These are phyloP conservation scores for Climacteris rufus DNA, from an alignment of 2,113 vertebrate species.

Conservation along the genomic window DNA sequence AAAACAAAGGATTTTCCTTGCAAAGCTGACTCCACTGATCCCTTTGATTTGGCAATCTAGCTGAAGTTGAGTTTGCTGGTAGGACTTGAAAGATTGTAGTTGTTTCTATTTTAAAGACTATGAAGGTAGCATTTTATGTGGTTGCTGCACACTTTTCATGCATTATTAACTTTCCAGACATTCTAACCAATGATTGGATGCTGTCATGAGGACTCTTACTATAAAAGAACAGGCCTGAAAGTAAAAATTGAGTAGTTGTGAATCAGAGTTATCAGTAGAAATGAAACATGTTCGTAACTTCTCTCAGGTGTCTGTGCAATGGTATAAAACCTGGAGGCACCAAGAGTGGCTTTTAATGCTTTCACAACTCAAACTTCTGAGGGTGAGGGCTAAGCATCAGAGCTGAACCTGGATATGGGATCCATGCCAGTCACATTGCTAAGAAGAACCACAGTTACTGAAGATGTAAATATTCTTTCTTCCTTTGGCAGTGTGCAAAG, in stretches of 20 bases:
- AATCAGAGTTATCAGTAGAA: background rate
- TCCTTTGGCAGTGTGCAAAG: background rate
- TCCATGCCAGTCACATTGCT: background rate
- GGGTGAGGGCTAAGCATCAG: background rate
- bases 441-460: background rate
- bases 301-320: background rate
- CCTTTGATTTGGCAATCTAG: background rate
- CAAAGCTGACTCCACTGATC: background rate
- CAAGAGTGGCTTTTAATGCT: background rate
- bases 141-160: background rate
- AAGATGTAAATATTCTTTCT: background rate
- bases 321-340: background rate
- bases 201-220: background rate
- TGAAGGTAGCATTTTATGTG: background rate
- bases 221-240: background rate
- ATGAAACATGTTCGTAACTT: background rate
- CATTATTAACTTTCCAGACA: background rate
- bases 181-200: background rate
- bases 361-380: background rate
- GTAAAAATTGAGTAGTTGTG: background rate
- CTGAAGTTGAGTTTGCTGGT: background rate
- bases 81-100: background rate
- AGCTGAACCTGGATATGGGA: background rate
- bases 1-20: background rate
- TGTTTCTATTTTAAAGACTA: background rate